These are phyloP conservation scores for Lochmaea crataegi DNA, from an alignment of 2,888 invertebrate genomes.

Conservation along the genomic window DNA sequence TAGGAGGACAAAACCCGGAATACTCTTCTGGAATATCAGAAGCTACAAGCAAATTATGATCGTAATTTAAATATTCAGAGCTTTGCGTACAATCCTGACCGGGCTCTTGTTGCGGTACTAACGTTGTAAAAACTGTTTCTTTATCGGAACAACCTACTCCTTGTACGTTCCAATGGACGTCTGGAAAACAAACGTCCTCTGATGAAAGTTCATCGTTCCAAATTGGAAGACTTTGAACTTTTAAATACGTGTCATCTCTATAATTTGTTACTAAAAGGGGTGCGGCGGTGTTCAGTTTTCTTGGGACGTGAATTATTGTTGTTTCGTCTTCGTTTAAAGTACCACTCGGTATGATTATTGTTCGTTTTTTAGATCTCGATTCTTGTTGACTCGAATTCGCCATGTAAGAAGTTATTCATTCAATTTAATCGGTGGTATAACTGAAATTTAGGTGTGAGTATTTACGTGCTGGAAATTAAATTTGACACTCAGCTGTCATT, in stretches of 20 bases:
- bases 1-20: not conserved
- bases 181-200: not conserved
- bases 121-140: not conserved
- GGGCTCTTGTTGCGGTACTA: not conserved
- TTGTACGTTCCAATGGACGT: not conserved
- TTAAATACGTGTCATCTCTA: slow-evolving; percentile 18
- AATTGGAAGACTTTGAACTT: slow-evolving; percentile 29
- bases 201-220: slow-evolving; percentile 37
- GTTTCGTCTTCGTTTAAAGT: slow-evolving; percentile 58
- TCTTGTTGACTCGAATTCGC: slow-evolving; percentile 21
- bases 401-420: slow-evolving; percentile 20
- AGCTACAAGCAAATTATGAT: not conserved
- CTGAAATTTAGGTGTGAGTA: slow-evolving; percentile 32
- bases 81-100: not conserved
- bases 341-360: slow-evolving; percentile 57
- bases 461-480: not conserved
- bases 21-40: not conserved
- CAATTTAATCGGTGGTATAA: not conserved
- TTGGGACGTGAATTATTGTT: slow-evolving; percentile 58
- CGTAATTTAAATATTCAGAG: not conserved
- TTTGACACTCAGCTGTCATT: not conserved
- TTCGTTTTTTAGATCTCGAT: slow-evolving; percentile 42
- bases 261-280: slow-evolving; percentile 34
- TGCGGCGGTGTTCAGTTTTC: slow-evolving; percentile 46
- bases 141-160: slow-evolving; percentile 6